These are phyloP conservation scores for Nasonia vitripennis DNA, from an alignment of 1,140 invertebrate species.

Conservation along the genomic window DNA sequence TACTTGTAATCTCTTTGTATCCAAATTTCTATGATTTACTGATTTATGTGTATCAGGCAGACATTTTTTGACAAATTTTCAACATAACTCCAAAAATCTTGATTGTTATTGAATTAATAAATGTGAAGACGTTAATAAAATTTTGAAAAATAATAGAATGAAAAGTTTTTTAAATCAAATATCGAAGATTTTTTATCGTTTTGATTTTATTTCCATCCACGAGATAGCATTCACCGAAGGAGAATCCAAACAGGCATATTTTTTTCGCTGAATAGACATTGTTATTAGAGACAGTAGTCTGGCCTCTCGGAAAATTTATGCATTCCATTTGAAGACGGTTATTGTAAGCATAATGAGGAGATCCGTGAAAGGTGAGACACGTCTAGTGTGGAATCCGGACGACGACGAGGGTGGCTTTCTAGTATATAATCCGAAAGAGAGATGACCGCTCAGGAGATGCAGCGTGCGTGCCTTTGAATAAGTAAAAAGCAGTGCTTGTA, in stretches of 20 bases:
- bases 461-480: conserved; percentile 33
- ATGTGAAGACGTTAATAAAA: neutral
- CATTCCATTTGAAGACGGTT: conserved; percentile 8
- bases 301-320: neutral
- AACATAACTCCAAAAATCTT: neutral
- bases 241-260: neutral
- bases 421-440: conserved; percentile 39
- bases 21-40: neutral
- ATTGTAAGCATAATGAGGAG: conserved; percentile 25
- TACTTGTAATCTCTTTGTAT: neutral
- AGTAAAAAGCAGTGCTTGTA: neutral
- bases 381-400: conserved; percentile 30
- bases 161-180: too few relatives aligned
- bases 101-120: neutral
- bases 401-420: conserved; percentile 41
- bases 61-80: neutral
- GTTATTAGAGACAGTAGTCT: neutral
- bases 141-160: neutral
- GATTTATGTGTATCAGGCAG: neutral
- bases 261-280: neutral
- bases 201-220: too few relatives aligned
- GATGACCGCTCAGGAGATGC: conserved; percentile 27
- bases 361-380: conserved; percentile 40
- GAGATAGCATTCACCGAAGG: too few relatives aligned
- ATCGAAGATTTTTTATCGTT: too few relatives aligned